phyloP scores from a whole-genome alignment of 2,113 vertebrate genomes.

The Dolichotis patagonum region DNA sequence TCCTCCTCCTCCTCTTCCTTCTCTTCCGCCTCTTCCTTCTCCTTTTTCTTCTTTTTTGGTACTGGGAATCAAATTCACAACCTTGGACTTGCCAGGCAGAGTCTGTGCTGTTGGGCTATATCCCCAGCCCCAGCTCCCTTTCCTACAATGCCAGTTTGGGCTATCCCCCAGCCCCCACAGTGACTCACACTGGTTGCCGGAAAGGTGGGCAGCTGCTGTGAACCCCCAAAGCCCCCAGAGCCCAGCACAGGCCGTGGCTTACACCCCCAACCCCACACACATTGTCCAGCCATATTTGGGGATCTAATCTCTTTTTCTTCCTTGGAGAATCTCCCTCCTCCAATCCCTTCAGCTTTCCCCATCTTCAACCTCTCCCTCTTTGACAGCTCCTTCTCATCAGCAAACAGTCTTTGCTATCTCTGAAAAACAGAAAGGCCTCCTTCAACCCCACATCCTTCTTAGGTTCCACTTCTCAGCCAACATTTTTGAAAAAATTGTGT shows the following conservation, averaged over 20 bases:
- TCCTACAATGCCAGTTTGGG: conserved; percentile 57
- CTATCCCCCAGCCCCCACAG: background rate
- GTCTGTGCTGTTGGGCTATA: too few relatives aligned
- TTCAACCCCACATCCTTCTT: background rate
- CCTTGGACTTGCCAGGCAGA: too few relatives aligned
- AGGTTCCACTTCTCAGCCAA: conserved; percentile 40
- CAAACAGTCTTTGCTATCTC: conserved; percentile 59
- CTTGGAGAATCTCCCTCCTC: background rate
- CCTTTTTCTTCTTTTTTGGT: too few relatives aligned
- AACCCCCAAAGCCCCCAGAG: conserved; percentile 59
- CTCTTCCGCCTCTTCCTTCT: too few relatives aligned
- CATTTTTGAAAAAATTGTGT: conserved; percentile 50
- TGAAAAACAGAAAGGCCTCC: conserved; percentile 51
- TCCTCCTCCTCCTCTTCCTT: too few relatives aligned
- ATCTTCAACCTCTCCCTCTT: conserved; percentile 35
- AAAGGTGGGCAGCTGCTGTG: conserved; percentile 64
- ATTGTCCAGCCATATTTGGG: conserved; percentile 35
- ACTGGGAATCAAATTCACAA: too few relatives aligned
- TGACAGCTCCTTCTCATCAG: conserved; percentile 19
- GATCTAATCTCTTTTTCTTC: background rate
- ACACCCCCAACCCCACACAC: background rate
- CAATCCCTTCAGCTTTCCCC: background rate
- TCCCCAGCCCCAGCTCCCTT: conserved; percentile 44
- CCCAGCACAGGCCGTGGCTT: conserved; percentile 55
- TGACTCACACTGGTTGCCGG: conserved; percentile 66